These are phyloP conservation scores for Kuschelorhynchus macadamiae DNA, from an alignment of 2,888 invertebrate species.

Conservation along the genomic window DNA sequence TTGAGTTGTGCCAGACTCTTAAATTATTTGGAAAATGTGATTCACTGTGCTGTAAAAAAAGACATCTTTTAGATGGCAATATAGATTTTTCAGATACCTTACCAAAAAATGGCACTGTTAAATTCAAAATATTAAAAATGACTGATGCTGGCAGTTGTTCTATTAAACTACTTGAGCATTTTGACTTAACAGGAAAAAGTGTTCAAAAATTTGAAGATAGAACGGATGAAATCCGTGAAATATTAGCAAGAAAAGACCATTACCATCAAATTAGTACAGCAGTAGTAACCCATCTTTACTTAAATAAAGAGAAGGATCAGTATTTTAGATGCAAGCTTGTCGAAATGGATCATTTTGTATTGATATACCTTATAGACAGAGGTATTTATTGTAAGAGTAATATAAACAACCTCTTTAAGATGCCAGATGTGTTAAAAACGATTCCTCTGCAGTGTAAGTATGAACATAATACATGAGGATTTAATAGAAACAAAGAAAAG, in stretches of 20 bases:
- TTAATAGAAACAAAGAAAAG: no score
- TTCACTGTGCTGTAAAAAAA: slow-evolving; percentile 72
- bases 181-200: slow-evolving; percentile 43
- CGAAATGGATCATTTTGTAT: slow-evolving; percentile 36
- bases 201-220: slow-evolving; percentile 45
- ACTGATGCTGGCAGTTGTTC: slow-evolving; percentile 75
- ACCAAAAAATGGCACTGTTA: slow-evolving; percentile 72
- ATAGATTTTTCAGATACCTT: slow-evolving; percentile 72
- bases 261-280: slow-evolving; percentile 29
- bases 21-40: slow-evolving; percentile 78
- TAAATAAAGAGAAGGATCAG: slow-evolving; percentile 52
- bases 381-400: slow-evolving; percentile 69
- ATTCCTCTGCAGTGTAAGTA: slow-evolving; percentile 68
- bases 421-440: slow-evolving; percentile 71
- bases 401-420: slow-evolving; percentile 68
- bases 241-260: slow-evolving; percentile 15
- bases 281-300: slow-evolving; percentile 49
- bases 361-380: slow-evolving; percentile 75
- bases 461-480: no score
- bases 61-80: slow-evolving; percentile 75
- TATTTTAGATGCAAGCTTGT: slow-evolving; percentile 55
- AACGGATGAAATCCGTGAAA: slow-evolving; percentile 35
- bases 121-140: slow-evolving; percentile 73
- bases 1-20: slow-evolving; percentile 74
- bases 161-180: slow-evolving; percentile 62